Conservation (phyloP, 2,888 invertebrate genomes). For the Apeira syringaria region DNA sequence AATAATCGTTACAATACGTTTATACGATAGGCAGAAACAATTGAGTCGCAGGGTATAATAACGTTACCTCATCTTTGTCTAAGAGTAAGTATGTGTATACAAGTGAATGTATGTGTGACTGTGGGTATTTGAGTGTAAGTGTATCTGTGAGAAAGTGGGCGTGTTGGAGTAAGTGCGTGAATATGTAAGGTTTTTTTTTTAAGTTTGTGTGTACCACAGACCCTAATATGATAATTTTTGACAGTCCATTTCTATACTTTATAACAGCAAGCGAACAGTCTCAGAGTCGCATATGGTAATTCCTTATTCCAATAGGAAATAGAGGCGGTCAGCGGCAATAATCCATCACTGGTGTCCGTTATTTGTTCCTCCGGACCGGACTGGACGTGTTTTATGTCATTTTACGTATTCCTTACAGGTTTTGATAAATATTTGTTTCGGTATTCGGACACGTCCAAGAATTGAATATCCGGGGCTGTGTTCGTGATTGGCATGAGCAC, state of each 20-base stretch:
- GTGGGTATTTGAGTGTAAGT: too few relatives aligned
- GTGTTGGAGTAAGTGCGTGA: too few relatives aligned
- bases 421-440: conserved; percentile 83
- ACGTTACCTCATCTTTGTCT: too few relatives aligned
- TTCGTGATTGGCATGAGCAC: conserved; percentile 68
- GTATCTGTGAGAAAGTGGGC: too few relatives aligned
- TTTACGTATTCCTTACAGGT: conserved; percentile 82
- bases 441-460: conserved; percentile 74
- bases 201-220: too few relatives aligned
- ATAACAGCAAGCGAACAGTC: conserved; percentile 43
- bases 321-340: conserved; percentile 82
- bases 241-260: conserved; percentile 44
- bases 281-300: conserved; percentile 81
- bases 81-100: too few relatives aligned
- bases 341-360: conserved; percentile 72
- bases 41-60: too few relatives aligned
- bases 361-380: conserved; percentile 67
- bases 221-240: too few relatives aligned
- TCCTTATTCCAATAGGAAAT: conserved; percentile 83
- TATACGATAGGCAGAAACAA: too few relatives aligned
- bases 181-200: too few relatives aligned
- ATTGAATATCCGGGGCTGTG: conserved; percentile 79
- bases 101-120: too few relatives aligned
- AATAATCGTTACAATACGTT: too few relatives aligned
- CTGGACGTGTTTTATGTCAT: conserved; percentile 75